Evolutionary conservation across 2,113 vertebrate species (phyloP).

Genomic region (Mesitornis unicolor): DNA sequence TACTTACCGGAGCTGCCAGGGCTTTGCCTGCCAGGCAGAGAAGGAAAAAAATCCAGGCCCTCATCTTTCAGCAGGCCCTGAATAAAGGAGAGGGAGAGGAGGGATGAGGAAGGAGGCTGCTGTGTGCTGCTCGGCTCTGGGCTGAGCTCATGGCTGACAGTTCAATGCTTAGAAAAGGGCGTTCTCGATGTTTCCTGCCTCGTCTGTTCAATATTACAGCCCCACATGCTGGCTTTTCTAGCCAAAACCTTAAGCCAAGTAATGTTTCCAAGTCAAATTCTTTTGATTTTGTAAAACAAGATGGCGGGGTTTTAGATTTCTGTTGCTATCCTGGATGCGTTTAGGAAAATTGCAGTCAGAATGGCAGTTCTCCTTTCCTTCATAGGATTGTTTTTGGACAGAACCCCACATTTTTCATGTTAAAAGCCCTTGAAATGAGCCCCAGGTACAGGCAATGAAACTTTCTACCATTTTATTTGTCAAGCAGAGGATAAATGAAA

Average conservation of each 20-base stretch:
- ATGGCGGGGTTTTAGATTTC: neutral
- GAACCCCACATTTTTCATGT: neutral
- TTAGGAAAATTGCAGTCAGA: neutral
- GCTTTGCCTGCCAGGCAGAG: conserved; percentile 92
- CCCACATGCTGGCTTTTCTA: neutral
- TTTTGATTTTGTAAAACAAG: neutral
- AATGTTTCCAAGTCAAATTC: neutral
- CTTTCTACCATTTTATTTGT: neutral
- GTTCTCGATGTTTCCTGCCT: neutral
- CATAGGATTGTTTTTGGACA: neutral
- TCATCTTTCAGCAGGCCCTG: conserved; percentile 86
- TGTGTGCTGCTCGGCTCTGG: accelerated
- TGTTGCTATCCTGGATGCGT: neutral
- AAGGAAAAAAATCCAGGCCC: conserved; percentile 91
- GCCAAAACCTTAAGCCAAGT: neutral
- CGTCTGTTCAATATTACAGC: neutral
- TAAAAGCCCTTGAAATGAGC: neutral
- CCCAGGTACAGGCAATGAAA: neutral
- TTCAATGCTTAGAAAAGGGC: neutral
- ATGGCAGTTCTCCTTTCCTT: neutral
- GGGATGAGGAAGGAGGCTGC: neutral
- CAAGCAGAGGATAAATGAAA: neutral
- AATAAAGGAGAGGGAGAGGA: neutral
- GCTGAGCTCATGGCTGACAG: neutral
- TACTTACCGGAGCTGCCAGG: conserved; percentile 90